phyloP scores from a whole-genome alignment of 2,797 vertebrate species.

The Netta rufina region DNA sequence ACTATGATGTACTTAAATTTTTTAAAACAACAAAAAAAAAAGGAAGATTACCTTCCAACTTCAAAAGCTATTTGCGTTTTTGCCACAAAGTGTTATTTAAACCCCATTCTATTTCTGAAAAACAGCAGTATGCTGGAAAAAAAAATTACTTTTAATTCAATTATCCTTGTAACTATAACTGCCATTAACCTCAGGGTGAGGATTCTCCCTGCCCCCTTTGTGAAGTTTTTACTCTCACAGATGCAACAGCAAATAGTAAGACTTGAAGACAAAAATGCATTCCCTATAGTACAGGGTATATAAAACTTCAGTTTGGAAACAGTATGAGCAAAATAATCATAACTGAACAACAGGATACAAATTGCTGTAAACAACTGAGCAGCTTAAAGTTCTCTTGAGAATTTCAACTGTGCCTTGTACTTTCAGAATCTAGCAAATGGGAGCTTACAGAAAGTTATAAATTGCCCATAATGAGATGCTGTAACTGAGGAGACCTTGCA shows the following conservation, averaged over 20 bases:
- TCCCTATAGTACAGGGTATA: neutral
- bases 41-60: neutral
- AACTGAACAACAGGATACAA: neutral
- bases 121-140: neutral
- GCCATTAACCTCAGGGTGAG: neutral
- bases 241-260: neutral
- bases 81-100: neutral
- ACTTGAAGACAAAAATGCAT: neutral
- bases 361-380: neutral
- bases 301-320: neutral
- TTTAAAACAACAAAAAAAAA: neutral
- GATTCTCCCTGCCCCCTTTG: neutral
- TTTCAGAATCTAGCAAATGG: neutral
- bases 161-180: neutral
- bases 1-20: neutral
- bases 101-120: neutral
- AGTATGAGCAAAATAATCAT: neutral
- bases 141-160: neutral
- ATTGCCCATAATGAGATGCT: neutral
- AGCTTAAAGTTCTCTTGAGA: neutral
- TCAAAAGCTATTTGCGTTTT: neutral
- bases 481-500: neutral
- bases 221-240: neutral
- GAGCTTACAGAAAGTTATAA: neutral
- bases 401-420: neutral